phyloP scores from a whole-genome alignment of 2,113 vertebrate genomes.

The Nipponia nippon region DNA sequence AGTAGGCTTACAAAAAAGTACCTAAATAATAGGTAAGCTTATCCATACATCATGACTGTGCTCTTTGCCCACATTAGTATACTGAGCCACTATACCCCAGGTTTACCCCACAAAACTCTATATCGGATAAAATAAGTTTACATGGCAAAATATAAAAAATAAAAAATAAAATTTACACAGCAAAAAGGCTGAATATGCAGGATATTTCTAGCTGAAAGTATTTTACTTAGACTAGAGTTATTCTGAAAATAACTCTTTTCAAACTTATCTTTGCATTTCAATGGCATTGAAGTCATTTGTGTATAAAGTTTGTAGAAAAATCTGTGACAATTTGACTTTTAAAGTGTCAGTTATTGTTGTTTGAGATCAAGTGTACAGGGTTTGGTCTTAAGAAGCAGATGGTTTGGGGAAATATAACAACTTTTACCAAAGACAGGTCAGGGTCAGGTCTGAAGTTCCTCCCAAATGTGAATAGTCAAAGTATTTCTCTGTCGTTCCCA shows the following conservation, averaged over 20 bases:
- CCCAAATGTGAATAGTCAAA: background rate
- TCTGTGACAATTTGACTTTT: background rate
- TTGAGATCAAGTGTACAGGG: background rate
- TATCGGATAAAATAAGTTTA: background rate
- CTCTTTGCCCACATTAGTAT: background rate
- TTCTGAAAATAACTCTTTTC: background rate
- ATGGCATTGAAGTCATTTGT: background rate
- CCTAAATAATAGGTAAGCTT: background rate
- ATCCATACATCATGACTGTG: background rate
- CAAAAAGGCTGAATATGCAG: background rate
- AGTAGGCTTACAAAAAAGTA: background rate
- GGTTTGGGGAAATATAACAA: background rate
- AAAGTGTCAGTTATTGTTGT: background rate
- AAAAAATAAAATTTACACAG: background rate
- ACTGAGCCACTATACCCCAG: background rate
- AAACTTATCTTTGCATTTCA: background rate
- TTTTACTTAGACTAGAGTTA: background rate
- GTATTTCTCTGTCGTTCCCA: background rate
- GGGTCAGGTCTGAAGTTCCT: background rate
- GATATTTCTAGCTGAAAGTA: background rate
- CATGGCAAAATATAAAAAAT: background rate
- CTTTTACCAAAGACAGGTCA: background rate
- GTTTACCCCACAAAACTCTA: background rate
- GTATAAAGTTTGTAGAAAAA: background rate
- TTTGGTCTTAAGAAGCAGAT: background rate